phyloP scores from a whole-genome alignment of 2,888 invertebrate species.

The Perizoma flavofasciatum region DNA sequence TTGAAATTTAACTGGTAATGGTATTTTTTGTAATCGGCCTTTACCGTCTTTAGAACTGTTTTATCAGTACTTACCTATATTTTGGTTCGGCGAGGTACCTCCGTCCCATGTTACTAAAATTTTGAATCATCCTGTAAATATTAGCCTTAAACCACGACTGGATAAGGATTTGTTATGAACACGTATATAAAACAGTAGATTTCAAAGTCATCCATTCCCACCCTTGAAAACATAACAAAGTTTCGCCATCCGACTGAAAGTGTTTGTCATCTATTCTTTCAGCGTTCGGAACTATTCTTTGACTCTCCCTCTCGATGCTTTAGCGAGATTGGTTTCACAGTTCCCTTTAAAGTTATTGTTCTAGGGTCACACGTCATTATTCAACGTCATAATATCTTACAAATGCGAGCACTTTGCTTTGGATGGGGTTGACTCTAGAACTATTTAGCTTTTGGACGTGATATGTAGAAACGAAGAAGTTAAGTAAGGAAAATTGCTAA shows the following conservation, averaged over 20 bases:
- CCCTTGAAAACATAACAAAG: slow-evolving; percentile 44
- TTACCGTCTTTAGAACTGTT: no score
- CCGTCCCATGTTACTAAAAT: no score
- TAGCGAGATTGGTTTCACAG: slow-evolving; percentile 75
- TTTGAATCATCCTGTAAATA: no score
- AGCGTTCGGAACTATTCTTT: slow-evolving; percentile 53
- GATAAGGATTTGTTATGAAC: slow-evolving; percentile 12
- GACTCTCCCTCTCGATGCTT: slow-evolving; percentile 55
- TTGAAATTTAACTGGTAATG: no score
- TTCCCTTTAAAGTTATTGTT: slow-evolving; percentile 78
- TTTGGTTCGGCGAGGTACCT: no score
- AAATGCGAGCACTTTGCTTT: slow-evolving; percentile 63
- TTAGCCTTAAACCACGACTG: no score
- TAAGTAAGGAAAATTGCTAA: no score
- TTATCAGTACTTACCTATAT: no score
- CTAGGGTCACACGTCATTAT: slow-evolving; percentile 73
- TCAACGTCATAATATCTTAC: slow-evolving; percentile 69
- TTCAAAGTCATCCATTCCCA: slow-evolving; percentile 37
- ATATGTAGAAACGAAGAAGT: not conserved
- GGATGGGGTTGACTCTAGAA: slow-evolving; percentile 61
- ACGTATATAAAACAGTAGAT: no score
- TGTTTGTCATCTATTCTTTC: slow-evolving; percentile 48
- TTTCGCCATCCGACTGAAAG: slow-evolving; percentile 42
- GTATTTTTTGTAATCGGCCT: no score
- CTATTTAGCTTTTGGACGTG: slow-evolving; percentile 7